phyloP scores from a whole-genome alignment of 2,888 invertebrate genomes.

The Crematogaster levior region DNA sequence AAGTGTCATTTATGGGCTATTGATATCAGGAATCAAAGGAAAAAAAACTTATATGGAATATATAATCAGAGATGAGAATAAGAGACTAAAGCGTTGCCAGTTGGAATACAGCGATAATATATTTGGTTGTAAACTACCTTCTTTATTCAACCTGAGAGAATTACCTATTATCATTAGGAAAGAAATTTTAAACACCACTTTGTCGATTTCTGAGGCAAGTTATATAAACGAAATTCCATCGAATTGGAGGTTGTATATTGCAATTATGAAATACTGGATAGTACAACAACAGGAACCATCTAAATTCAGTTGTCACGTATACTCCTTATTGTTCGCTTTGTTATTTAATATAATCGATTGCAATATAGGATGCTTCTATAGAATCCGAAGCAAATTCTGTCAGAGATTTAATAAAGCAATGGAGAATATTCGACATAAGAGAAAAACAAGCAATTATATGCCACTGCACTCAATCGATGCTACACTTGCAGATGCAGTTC shows the following conservation, averaged over 20 bases:
- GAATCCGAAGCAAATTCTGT: slow-evolving; percentile 86
- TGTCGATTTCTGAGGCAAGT: slow-evolving; percentile 85
- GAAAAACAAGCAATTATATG: slow-evolving; percentile 32
- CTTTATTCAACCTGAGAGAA: slow-evolving; percentile 80
- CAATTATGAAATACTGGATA: slow-evolving; percentile 88
- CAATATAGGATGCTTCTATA: slow-evolving; percentile 87
- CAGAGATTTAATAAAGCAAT: slow-evolving; percentile 85
- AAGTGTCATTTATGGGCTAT: slow-evolving; percentile 87
- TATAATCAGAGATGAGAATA: slow-evolving; percentile 77
- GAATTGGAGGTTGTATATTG: slow-evolving; percentile 88
- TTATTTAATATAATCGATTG: slow-evolving; percentile 88
- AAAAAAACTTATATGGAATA: slow-evolving; percentile 75
- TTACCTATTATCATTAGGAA: slow-evolving; percentile 75
- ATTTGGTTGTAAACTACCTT: slow-evolving; percentile 78
- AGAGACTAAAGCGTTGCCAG: slow-evolving; percentile 67
- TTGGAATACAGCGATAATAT: slow-evolving; percentile 62
- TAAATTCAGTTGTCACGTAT: slow-evolving; percentile 86
- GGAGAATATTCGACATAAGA: slow-evolving; percentile 15
- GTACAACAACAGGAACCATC: slow-evolving; percentile 84
- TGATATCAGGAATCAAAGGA: slow-evolving; percentile 72
- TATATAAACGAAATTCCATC: slow-evolving; percentile 85
- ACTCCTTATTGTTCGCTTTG: slow-evolving; percentile 88
- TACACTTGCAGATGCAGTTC: slow-evolving; percentile 85
- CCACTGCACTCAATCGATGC: slow-evolving; percentile 71
- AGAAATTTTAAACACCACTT: slow-evolving; percentile 86